phyloP scores from a whole-genome alignment of 1,140 invertebrate genomes.

The Paraescarpia echinospica region DNA sequence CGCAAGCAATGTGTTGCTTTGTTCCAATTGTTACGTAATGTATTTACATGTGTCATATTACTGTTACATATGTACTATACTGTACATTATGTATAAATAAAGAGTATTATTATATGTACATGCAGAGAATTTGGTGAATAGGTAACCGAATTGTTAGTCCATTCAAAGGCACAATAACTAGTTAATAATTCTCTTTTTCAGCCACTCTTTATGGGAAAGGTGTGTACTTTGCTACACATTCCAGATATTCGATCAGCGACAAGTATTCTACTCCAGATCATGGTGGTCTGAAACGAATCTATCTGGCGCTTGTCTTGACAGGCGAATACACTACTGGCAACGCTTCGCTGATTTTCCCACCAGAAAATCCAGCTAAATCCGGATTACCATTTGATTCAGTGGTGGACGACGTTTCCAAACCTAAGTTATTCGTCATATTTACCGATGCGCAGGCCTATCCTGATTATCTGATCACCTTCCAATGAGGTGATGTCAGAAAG shows the following conservation, averaged over 20 bases:
- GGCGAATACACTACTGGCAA: background rate
- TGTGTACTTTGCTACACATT: constrained; percentile 7
- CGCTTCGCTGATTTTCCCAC: background rate
- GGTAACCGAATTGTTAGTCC: too few species aligned
- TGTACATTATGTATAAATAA: too few species aligned
- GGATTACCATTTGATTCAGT: constrained; percentile 38
- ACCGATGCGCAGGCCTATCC: constrained; percentile 49
- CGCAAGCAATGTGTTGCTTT: too few species aligned
- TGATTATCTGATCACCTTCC: constrained; percentile 40
- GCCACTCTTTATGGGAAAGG: constrained; percentile 6
- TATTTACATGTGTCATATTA: too few species aligned
- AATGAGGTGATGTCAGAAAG: background rate
- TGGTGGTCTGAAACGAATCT: background rate
- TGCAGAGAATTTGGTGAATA: too few species aligned
- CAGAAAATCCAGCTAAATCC: background rate
- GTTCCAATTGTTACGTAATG: too few species aligned
- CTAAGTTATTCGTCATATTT: constrained; percentile 44
- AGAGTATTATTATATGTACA: too few species aligned
- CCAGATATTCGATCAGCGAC: background rate
- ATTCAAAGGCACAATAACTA: background rate
- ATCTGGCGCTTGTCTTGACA: background rate
- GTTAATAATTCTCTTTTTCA: background rate
- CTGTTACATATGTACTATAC: too few species aligned
- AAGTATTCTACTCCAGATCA: background rate
- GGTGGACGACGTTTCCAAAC: constrained; percentile 34